Evolutionary conservation across 1,140 invertebrate species (phyloP), one percentile per base, ranked within the genome.

Genomic region (Polyergus mexicanus): DNA sequence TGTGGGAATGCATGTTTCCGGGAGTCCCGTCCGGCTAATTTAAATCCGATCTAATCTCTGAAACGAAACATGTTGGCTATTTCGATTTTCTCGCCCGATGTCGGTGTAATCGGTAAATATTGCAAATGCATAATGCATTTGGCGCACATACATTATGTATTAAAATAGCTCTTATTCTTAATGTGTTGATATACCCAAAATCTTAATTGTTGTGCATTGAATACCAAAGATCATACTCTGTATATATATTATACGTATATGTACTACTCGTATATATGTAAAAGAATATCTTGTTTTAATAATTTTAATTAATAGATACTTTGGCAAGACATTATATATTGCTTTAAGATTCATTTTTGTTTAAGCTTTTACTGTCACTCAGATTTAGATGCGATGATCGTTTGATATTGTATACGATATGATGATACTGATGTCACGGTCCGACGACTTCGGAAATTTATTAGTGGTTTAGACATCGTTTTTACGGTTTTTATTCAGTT

Each of bases 1-100:
- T 87, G 85, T 11, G 38, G 60, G 65, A 62, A 86, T 83, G 56
- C 58, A 35, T 8, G 58, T 75, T 62, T 86, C 60, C 68, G 63
- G 72, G 6, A 72, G 38, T 85, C 16, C 4, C 84, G 38, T 76
- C 25, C 47, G 41, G 62, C 35, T 69, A 85, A n/a, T 85, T 72
- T 32, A 51, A 58, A 62, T 68, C 25, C 8, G 58, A 84, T 54
- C 2, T 62, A 76, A 85, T 87, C 78, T 87, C 22, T 11, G n/a
- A 47, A 41, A 25, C 56, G 77, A 28, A 65, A 85, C 62, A 69
- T 47, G 51, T 28, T 8, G 28, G 68, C 38, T 32, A 32, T 32
- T 63, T 77, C 5, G 80, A 83, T 77, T 76, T 84, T 84, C 22
- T 22, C 28, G 44, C 22, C 13, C 44, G 6, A 28, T 71, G 66